These are phyloP conservation scores for Temnothorax ravouxi DNA, from an alignment of 2,888 invertebrate species.

Conservation along the genomic window DNA sequence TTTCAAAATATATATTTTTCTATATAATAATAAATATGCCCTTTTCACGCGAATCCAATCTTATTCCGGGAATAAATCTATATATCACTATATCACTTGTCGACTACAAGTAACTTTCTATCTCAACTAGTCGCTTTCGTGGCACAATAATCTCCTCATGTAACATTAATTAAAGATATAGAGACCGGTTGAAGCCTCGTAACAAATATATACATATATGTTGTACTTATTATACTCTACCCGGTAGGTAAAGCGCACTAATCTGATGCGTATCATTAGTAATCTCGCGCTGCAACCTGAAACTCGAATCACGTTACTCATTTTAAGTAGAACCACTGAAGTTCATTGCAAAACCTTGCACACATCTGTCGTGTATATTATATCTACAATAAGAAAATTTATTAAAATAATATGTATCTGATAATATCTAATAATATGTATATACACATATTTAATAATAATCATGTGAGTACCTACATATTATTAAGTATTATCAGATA, in stretches of 20 bases:
- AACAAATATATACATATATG: neutral
- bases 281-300: slow-evolving; percentile 17
- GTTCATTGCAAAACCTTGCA: slow-evolving; percentile 22
- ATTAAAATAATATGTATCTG: slow-evolving; percentile 15
- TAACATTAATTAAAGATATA: slow-evolving; percentile 35
- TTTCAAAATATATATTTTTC: neutral
- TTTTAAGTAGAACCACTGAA: neutral
- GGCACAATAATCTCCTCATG: neutral
- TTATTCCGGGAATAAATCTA: neutral
- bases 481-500: neutral
- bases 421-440: neutral
- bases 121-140: neutral
- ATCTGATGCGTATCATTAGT: slow-evolving; percentile 27
- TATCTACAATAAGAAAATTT: neutral
- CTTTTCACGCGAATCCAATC: neutral
- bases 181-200: neutral
- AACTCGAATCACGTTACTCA: slow-evolving; percentile 8
- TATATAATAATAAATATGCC: neutral
- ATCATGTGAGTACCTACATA: neutral
- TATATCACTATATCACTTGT: neutral
- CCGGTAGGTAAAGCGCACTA: neutral
- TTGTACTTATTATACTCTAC: neutral
- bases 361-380: no score
- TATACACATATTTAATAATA: no score
- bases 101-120: neutral